Percentiles rank a stretch among this genome's conserved stretches.
Conservation (phyloP, 2,888 invertebrate genomes). For the Callosobruchus maculatus region DNA sequence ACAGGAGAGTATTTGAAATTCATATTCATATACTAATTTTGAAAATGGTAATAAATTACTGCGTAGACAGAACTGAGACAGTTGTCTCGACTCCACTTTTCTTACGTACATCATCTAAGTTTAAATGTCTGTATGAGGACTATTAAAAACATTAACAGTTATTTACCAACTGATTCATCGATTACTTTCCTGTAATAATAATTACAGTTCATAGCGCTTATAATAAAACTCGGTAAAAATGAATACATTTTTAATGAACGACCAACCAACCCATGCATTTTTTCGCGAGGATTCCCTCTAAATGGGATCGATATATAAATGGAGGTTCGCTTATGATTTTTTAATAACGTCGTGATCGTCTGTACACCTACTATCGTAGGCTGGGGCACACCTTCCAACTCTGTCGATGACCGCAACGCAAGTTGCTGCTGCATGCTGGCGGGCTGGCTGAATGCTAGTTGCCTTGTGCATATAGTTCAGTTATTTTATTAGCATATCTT, state of each 20-base stretch:
- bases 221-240: neutral
- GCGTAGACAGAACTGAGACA: too few species aligned
- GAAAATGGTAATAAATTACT: too few species aligned
- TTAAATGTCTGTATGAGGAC: neutral
- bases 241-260: neutral
- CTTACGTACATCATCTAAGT: too few species aligned
- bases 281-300: neutral
- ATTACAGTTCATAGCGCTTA: neutral
- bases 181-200: neutral
- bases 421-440: conserved; percentile 9
- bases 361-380: conserved; percentile 23
- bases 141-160: neutral
- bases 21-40: too few species aligned
- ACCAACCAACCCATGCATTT: neutral
- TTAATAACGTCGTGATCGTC: conserved; percentile 18
- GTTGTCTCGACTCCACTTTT: too few species aligned
- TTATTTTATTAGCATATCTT: neutral
- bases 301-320: neutral
- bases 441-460: neutral
- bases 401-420: conserved; percentile 27
- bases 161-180: neutral
- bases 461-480: neutral
- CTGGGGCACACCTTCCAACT: conserved; percentile 23
- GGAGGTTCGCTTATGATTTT: conserved; percentile 2
- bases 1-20: too few species aligned